These are phyloP conservation scores for Heliconius eleuchia DNA, from an alignment of 1,140 invertebrate genomes.

Conservation along the genomic window DNA sequence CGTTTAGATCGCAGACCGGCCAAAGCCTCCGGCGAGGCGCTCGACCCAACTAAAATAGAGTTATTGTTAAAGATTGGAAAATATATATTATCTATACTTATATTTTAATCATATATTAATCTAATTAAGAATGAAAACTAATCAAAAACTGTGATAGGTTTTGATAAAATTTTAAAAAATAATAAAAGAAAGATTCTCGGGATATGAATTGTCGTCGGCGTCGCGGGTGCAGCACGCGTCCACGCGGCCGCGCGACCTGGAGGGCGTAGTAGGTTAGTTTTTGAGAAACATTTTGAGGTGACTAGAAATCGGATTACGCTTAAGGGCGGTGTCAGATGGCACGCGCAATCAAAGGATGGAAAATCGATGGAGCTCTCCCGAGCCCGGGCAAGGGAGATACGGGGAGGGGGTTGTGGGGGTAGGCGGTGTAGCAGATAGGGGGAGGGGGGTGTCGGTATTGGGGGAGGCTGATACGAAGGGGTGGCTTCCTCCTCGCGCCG, in stretches of 20 bases:
- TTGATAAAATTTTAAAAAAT: conserved; percentile 81
- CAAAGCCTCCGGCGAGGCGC: conserved; percentile 42
- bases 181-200: conserved; percentile 56
- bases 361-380: conserved; percentile 69
- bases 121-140: conserved; percentile 80
- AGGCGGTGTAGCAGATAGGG: neutral
- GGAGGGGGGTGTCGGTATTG: neutral
- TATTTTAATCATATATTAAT: conserved; percentile 82
- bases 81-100: conserved; percentile 81
- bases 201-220: conserved; percentile 41
- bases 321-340: conserved; percentile 49
- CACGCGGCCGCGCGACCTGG: conserved; percentile 31
- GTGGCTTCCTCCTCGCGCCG: conserved; percentile 24
- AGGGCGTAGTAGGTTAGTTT: conserved; percentile 70
- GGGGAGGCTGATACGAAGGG: conserved; percentile 7
- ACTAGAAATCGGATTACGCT: conserved; percentile 56
- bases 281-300: conserved; percentile 75
- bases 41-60: conserved; percentile 71
- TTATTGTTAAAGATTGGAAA: conserved; percentile 80
- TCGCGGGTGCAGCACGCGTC: conserved; percentile 14
- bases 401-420: conserved; percentile 19
- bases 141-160: conserved; percentile 82
- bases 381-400: conserved; percentile 41
- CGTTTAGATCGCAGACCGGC: conserved; percentile 42
- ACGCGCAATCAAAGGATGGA: conserved; percentile 51